Evolutionary conservation across 2,888 invertebrate species (phyloP).

Genomic region (Drosophila putrida): DNA sequence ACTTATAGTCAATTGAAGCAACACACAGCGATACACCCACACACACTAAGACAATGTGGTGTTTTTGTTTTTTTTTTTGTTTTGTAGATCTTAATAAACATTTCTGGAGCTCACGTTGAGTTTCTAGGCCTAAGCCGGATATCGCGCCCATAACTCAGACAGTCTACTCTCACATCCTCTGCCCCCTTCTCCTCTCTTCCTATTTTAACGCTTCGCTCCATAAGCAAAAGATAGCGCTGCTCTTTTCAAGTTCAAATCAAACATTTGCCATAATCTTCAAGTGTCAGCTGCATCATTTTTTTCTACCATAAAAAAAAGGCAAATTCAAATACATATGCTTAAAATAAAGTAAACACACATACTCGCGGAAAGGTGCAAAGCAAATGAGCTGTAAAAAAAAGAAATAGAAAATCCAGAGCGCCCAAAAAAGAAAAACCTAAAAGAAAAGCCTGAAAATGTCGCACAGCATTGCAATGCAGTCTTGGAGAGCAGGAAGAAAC

Average conservation of each 20-base stretch:
- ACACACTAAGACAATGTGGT: conserved; percentile 22
- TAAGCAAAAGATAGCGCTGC: conserved; percentile 10
- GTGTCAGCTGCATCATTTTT: conserved; percentile 71
- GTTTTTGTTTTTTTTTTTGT: conserved; percentile 30
- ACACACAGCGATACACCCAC: conserved; percentile 7
- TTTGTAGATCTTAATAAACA: conserved; percentile 57
- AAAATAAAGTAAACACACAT: conserved; percentile 39
- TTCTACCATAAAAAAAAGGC: conserved; percentile 41
- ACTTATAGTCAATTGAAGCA: conserved; percentile 65
- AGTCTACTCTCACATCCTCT: conserved; percentile 63
- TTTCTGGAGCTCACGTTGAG: conserved; percentile 47
- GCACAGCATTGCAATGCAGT: conserved; percentile 44
- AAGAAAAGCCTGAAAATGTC: conserved; percentile 67
- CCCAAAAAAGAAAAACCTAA: conserved; percentile 12
- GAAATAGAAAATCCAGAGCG: conserved; percentile 13
- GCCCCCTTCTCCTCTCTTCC: not conserved
- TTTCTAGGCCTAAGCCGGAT: conserved; percentile 64
- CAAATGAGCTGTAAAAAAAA: conserved; percentile 72
- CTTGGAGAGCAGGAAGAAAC: conserved; percentile 14
- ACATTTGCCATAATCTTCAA: conserved; percentile 75
- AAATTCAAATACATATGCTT: conserved; percentile 48
- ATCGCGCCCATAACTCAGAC: conserved; percentile 60
- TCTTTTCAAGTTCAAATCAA: conserved; percentile 78
- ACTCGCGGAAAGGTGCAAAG: conserved; percentile 62
- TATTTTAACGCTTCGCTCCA: not conserved